Evolutionary conservation across 2,113 vertebrate species (phyloP).

Genomic region (Litocranius walleri): DNA sequence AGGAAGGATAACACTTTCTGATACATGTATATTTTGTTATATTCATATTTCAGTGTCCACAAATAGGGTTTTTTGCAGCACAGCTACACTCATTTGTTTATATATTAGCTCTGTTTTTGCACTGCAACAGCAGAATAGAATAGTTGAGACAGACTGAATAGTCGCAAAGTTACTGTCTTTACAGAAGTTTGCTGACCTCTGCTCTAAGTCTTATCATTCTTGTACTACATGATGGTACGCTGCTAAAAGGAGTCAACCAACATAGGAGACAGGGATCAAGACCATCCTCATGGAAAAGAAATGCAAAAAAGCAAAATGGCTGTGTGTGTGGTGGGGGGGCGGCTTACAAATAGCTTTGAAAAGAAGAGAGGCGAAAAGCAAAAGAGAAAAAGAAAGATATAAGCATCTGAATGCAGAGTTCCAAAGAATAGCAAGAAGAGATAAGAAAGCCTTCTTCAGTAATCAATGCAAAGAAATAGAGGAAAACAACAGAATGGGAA

Average conservation of each 20-base stretch:
- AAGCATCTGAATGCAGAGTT: no score
- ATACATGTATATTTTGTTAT: neutral
- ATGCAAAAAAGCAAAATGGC: no score
- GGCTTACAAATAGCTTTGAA: no score
- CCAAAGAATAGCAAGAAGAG: no score
- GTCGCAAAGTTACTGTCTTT: neutral
- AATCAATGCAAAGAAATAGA: no score
- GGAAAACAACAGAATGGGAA: no score
- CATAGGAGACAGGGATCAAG: neutral
- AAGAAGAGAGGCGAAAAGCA: no score
- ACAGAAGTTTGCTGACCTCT: neutral
- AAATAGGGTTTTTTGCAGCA: neutral
- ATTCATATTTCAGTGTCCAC: neutral
- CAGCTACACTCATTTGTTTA: neutral
- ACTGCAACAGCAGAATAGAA: neutral
- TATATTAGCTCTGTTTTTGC: neutral
- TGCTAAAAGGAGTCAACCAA: neutral
- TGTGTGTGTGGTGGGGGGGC: no score
- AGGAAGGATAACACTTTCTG: neutral
- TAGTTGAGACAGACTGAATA: neutral
- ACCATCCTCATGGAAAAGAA: no score
- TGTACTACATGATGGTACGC: neutral
- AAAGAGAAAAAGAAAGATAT: no score
- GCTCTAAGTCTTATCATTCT: neutral
- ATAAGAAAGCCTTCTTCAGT: no score